Evolutionary conservation across 2,888 invertebrate species (phyloP).

Genomic region (Chromoteleia sp.): DNA sequence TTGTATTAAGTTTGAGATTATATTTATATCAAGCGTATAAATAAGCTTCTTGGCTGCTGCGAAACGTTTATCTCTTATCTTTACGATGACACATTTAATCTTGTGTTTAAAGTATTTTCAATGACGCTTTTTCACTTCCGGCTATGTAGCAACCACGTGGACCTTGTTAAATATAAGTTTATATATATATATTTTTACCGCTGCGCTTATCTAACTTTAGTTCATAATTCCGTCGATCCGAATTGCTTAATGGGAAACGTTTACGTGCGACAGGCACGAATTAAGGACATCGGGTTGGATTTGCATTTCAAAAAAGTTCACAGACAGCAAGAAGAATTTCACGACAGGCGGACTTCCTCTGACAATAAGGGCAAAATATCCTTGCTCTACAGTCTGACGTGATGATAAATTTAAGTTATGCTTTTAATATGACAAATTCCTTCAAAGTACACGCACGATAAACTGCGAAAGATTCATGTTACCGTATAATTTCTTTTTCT

Average conservation of each 20-base stretch:
- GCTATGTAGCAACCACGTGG: constrained; percentile 3
- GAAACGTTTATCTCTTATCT: constrained; percentile 55
- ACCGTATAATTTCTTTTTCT: no score
- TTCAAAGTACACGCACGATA: no score
- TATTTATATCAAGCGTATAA: constrained; percentile 56
- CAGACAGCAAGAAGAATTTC: neutral
- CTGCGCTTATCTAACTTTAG: no score
- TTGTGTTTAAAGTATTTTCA: constrained; percentile 24
- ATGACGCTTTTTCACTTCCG: constrained; percentile 42
- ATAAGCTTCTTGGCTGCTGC: constrained; percentile 46
- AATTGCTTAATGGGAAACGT: neutral
- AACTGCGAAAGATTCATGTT: no score
- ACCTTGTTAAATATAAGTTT: neutral
- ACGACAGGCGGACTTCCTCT: neutral
- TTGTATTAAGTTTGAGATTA: constrained; percentile 44
- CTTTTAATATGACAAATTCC: no score
- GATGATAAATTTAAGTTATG: no score
- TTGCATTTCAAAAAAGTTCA: neutral
- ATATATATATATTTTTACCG: no score
- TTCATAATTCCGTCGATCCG: no score
- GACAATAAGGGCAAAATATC: neutral
- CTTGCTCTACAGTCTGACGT: neutral
- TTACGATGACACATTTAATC: constrained; percentile 46
- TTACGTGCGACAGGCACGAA: no score
- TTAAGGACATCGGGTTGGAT: neutral